Base-by-base conservation (phyloP, 2,113 vertebrate genomes). In the Rhinoderma darwinii region DNA sequence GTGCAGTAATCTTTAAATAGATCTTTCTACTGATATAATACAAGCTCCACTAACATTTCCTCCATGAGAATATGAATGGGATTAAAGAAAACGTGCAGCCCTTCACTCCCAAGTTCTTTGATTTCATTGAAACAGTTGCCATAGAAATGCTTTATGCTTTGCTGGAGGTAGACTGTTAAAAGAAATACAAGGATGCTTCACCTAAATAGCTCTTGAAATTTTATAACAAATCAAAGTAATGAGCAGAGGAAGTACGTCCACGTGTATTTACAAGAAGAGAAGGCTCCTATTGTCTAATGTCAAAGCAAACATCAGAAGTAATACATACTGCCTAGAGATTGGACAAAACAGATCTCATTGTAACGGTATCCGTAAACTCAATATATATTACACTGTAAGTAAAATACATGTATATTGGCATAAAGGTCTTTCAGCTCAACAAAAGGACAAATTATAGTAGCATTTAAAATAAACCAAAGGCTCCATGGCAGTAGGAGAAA, bases 81-180 rank as follows among this genome's bases (percentile, higher is more conserved):
- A 86, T 61, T 20, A 10, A 0, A 82, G 74, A 43, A 63, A 50
- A 59, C 22, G 82, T 76, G 11, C 50, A 66, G 35, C 83, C 6
- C 59, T 81, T 83, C 86, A 83, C 85, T 39, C 84, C 89, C 17
- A n/a, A 43, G 43, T 80, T 84, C 88, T 87, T 77, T 17, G 81
- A 88, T 86, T 56, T 47, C 83, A 89, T 77, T 2, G 41, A 86
- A 82, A 59, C 37, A 87, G 91, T 91, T 92, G 84, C 88, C 61
- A 90, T 90, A 91, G 92, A 88, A 91, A 91, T 92, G 83, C 54
- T 88, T 78, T 50, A 18, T 88, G 90, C 75, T 87, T 68, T 90
- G 41, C 54, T 85, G 39, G 0, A 89, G 88, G 88, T 88, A 35
- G 54, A 76, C 25, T 18, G 12, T 59, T 75, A 88, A 73, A 79